phyloP scores from a whole-genome alignment of 2,888 invertebrate species.

The Lobophora halterata region DNA sequence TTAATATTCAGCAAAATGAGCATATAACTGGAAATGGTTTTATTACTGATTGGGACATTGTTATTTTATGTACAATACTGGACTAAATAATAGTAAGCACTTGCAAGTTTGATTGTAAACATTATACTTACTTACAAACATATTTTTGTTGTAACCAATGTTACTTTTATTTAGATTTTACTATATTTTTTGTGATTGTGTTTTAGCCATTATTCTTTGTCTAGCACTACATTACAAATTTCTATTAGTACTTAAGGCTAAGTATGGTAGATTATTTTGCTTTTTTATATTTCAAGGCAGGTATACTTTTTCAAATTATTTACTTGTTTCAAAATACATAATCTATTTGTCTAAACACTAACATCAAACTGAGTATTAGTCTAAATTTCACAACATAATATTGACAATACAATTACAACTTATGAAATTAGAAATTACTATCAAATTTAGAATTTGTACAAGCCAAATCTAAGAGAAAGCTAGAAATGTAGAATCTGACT shows the following conservation, averaged over 20 bases:
- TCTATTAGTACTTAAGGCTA: too few species aligned
- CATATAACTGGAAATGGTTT: constrained; percentile 51
- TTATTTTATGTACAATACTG: constrained; percentile 16
- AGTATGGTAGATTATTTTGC: too few species aligned
- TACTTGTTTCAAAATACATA: constrained; percentile 28
- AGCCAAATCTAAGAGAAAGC: constrained; percentile 41
- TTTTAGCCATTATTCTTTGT: too few species aligned
- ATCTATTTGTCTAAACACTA: constrained; percentile 38
- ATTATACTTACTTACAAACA: constrained; percentile 10
- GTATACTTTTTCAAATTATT: constrained; percentile 10
- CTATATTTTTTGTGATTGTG: too few species aligned
- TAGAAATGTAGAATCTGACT: constrained; percentile 40
- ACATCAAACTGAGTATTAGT: constrained; percentile 55
- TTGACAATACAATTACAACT: constrained; percentile 34
- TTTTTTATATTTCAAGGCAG: too few species aligned
- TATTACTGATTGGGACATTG: constrained; percentile 34
- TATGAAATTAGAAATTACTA: constrained; percentile 39
- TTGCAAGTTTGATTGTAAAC: constrained; percentile 11
- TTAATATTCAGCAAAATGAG: constrained; percentile 58
- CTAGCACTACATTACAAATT: too few species aligned
- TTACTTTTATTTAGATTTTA: neutral
- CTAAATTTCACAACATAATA: constrained; percentile 39
- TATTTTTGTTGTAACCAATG: constrained; percentile 4
- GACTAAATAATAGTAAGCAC: constrained; percentile 17
- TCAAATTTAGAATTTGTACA: constrained; percentile 49